Conservation (phyloP, 2,797 vertebrate genomes). For the Gallinago stenura region DNA sequence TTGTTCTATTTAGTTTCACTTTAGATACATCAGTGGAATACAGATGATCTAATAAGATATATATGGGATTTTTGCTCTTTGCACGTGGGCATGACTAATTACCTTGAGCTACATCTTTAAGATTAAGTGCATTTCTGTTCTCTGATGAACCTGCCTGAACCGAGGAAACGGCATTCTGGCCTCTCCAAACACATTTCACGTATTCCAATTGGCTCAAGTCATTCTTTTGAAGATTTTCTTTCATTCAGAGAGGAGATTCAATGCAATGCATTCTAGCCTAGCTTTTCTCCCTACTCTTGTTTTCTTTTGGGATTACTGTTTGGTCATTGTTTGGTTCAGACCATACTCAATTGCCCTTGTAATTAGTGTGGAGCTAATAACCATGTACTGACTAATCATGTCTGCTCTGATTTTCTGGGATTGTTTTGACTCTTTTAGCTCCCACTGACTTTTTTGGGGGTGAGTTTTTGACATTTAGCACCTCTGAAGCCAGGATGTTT, state of each 20-base stretch:
- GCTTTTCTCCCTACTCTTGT: slow-evolving; percentile 46
- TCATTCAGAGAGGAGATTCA: slow-evolving; percentile 17
- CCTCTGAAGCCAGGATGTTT: not conserved
- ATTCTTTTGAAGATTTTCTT: slow-evolving; percentile 43
- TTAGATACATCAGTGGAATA: not conserved
- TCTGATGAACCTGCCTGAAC: not conserved
- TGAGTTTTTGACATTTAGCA: not conserved
- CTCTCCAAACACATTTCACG: not conserved
- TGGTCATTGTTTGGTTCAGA: slow-evolving; percentile 18
- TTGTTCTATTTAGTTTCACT: not conserved
- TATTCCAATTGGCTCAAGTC: not conserved
- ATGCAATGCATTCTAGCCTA: slow-evolving; percentile 22
- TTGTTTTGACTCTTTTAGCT: not conserved
- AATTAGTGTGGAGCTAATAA: slow-evolving; percentile 57
- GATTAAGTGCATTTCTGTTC: not conserved
- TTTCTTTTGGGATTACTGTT: slow-evolving; percentile 61
- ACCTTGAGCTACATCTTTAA: not conserved
- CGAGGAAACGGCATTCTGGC: not conserved
- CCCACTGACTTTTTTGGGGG: not conserved
- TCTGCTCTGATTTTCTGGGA: slow-evolving; percentile 27
- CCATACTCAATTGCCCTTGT: slow-evolving; percentile 37
- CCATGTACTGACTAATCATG: not conserved
- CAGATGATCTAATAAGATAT: accelerated
- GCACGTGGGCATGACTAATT: not conserved
- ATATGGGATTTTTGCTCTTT: not conserved